phyloP scores from a whole-genome alignment of 2,888 invertebrate genomes.

The Noctua janthina region DNA sequence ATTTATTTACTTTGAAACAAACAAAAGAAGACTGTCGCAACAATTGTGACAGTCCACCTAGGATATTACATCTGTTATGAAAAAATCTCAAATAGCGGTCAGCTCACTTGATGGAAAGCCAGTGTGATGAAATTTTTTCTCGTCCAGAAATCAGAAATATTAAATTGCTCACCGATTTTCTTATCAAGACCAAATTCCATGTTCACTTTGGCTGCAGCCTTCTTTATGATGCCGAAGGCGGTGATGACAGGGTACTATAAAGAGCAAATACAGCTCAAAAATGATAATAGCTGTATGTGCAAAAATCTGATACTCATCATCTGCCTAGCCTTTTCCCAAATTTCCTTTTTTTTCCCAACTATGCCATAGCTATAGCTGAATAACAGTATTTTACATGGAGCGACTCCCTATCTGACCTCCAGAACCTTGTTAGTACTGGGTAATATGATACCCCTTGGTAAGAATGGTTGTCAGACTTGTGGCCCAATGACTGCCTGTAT shows the following conservation, averaged over 20 bases:
- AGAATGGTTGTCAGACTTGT: neutral
- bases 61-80: neutral
- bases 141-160: neutral
- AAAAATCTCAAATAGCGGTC: neutral
- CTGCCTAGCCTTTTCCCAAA: neutral
- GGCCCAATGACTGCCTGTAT: neutral
- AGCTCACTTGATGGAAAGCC: neutral
- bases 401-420: neutral
- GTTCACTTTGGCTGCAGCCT: conserved; percentile 99
- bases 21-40: neutral
- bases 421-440: neutral
- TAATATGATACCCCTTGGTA: neutral
- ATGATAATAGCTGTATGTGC: neutral
- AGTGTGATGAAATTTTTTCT: neutral
- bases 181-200: conserved; percentile 97
- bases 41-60: neutral
- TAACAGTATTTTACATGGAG: neutral
- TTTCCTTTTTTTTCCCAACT: neutral
- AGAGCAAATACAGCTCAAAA: neutral
- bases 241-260: conserved; percentile 96
- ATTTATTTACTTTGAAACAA: neutral
- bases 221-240: conserved; percentile 98
- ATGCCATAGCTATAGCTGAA: neutral
- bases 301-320: neutral
- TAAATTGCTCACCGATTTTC: conserved; percentile 90